Base-by-base conservation (phyloP, 2,888 invertebrate species). In the Neria commutata region DNA sequence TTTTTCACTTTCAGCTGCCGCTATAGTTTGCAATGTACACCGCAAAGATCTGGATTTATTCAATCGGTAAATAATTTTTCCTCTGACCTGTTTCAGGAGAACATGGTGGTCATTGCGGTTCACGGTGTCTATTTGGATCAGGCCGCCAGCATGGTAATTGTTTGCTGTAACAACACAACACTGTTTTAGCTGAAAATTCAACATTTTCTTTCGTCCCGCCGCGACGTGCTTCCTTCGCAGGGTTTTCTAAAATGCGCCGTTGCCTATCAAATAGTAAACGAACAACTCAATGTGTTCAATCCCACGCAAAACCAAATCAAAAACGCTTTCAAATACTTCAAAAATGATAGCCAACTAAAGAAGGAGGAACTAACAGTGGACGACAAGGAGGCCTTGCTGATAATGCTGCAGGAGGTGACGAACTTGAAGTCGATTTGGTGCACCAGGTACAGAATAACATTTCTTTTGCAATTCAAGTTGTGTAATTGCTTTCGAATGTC, bases 361-460 rank as follows among this genome's bases (percentile, higher is more conserved):
- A 58, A 59, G 14, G 51, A 56, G 11, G 63, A 70, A 14, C 60
- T 71, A 1, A 67, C 65, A 0, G 55, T 73, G 11, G 64, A 63
- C 25, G 71, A 68, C 6, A 73, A 76, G 54, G 75, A 77, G 61
- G 71, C 73, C 11, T 67, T 75, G 6, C 53, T 80, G 50, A 57
- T 71, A 1, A 68, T 79, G 58, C 72, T 80, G 42, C 73, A 74
- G 24, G 76, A 79, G 56, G 33, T 75, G 0, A 76, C 79, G 0
- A 68, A 67, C 1, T 65, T 77, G 4, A 76, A 73, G 34, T 71
- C 76, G 2, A 61, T 75, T 48, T 79, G 79, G 79, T 78, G 77
- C 55, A 73, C 68, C 1, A 67, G 70, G 67, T 64, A 54, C 3
- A 17, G 25, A 16, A 23, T 5, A 47, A 17, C n/a, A 4, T 3